These are phyloP conservation scores for Rhynchomys soricoides DNA, from an alignment of 2,113 vertebrate species.

Conservation along the genomic window DNA sequence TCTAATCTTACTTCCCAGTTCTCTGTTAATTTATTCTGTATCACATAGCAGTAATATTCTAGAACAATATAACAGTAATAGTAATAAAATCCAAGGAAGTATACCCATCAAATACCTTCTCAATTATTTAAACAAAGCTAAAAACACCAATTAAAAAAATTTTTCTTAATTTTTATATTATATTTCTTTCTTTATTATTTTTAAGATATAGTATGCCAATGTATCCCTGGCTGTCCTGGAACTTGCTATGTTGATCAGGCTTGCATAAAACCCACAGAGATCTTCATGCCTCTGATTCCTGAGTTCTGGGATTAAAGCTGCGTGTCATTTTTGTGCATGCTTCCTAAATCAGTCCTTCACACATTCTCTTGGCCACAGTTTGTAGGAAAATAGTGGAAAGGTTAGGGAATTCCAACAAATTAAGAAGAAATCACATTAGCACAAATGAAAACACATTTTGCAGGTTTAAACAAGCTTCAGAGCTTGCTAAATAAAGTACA, in stretches of 20 bases:
- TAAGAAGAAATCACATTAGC: background rate
- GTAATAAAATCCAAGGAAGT: background rate
- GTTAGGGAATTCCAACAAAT: background rate
- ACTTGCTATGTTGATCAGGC: background rate
- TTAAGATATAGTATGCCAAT: background rate
- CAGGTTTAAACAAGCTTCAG: background rate
- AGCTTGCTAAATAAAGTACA: background rate
- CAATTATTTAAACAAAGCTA: background rate
- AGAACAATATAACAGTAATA: background rate
- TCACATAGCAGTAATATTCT: background rate
- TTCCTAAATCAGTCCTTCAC: background rate
- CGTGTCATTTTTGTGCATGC: too few species aligned
- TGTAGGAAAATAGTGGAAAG: background rate
- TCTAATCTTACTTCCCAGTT: background rate
- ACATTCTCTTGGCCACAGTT: background rate
- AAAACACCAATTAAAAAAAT: background rate
- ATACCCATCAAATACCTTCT: background rate
- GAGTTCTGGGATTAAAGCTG: background rate
- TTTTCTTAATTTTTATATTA: background rate
- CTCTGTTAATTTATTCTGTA: background rate
- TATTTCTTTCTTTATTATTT: background rate
- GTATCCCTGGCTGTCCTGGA: background rate
- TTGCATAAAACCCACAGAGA: background rate
- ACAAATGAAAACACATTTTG: background rate
- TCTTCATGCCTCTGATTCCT: background rate